Conservation (phyloP, 2,888 invertebrate genomes). For the Sycophila texana region DNA sequence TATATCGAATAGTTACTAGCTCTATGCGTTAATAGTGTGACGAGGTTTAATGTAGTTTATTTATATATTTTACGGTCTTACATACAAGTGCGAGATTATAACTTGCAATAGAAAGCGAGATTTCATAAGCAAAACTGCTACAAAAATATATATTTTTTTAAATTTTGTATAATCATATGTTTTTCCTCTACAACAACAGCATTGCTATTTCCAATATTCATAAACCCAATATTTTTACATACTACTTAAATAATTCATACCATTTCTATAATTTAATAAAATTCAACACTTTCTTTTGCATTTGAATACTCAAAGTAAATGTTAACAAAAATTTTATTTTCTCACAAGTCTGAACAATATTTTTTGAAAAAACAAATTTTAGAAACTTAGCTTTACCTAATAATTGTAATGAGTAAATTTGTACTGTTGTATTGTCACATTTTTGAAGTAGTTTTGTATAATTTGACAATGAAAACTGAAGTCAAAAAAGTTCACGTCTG, state of each 20-base stretch:
- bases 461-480: conserved; percentile 16
- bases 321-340: too few species aligned
- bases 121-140: conserved; percentile 45
- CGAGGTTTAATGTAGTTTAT: conserved; percentile 61
- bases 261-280: too few species aligned
- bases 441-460: conserved; percentile 56
- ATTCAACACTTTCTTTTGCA: too few species aligned
- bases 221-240: too few species aligned
- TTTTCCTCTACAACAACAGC: conserved; percentile 1
- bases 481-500: conserved; percentile 21
- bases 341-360: too few species aligned
- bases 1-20: conserved; percentile 60
- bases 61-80: conserved; percentile 57
- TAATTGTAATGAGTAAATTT: background rate
- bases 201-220: background rate
- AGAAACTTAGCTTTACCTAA: too few species aligned
- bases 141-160: conserved; percentile 32
- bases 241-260: too few species aligned
- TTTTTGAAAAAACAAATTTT: too few species aligned
- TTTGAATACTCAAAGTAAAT: too few species aligned
- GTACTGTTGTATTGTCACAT: conserved; percentile 44
- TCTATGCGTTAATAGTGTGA: conserved; percentile 61
- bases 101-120: conserved; percentile 40
- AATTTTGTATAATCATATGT: conserved; percentile 26
- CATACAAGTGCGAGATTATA: conserved; percentile 45